phyloP scores from a whole-genome alignment of 37 sponge, comb jelly and placozoan species.

The Ephydatia muelleri region DNA sequence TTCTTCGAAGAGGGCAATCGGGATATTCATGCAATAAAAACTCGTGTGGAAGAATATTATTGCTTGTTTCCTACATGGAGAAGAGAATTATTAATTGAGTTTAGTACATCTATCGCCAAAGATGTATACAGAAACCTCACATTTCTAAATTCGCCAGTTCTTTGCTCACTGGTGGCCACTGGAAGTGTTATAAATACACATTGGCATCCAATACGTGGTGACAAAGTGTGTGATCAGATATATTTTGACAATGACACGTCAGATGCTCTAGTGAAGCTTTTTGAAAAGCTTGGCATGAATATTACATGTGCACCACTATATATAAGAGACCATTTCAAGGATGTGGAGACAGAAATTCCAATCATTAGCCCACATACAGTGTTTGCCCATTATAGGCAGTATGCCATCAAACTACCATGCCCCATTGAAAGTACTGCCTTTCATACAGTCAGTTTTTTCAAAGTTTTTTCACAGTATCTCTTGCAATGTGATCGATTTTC shows the following conservation, averaged over 20 bases:
- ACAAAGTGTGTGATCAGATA: background rate
- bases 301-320: slow-evolving; percentile 30
- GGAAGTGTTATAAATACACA: background rate
- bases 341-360: slow-evolving; percentile 7
- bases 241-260: background rate
- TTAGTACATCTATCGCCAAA: background rate
- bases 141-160: background rate
- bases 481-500: background rate
- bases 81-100: background rate
- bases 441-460: slow-evolving; percentile 8
- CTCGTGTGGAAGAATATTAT: slow-evolving; percentile 14
- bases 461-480: slow-evolving; percentile 13
- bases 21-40: background rate
- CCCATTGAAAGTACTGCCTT: slow-evolving; percentile 23
- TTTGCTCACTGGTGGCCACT: background rate
- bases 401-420: background rate
- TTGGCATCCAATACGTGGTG: background rate
- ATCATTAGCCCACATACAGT: slow-evolving; percentile 13
- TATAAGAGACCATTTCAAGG: slow-evolving; percentile 23
- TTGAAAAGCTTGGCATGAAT: slow-evolving; percentile 47
- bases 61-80: slow-evolving; percentile 24
- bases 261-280: background rate
- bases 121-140: slow-evolving; percentile 1
- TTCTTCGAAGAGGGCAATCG: no score
- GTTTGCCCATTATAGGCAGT: slow-evolving; percentile 26